Percentiles rank a stretch among this genome's conserved stretches.
phyloP scores from a whole-genome alignment of 2,113 vertebrate genomes.

The Xiphias gladius region DNA sequence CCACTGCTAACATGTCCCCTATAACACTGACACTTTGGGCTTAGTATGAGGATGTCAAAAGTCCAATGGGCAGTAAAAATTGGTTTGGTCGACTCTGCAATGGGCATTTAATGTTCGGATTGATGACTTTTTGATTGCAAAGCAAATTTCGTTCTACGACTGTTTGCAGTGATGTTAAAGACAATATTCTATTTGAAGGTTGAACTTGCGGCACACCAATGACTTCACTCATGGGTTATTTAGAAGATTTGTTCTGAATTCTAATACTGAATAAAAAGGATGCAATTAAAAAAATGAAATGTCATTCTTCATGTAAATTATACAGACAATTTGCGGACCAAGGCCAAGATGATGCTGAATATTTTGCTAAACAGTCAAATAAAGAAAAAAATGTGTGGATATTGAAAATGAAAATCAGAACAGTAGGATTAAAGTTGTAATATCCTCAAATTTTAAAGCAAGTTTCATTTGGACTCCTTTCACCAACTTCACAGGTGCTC shows the following conservation, averaged over 20 bases:
- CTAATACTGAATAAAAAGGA: neutral
- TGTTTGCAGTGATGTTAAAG: too few species aligned
- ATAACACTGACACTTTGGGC: constrained; percentile 50
- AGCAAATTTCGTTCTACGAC: too few species aligned
- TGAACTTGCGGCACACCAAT: neutral
- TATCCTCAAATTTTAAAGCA: constrained; percentile 20
- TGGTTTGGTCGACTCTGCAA: constrained; percentile 15
- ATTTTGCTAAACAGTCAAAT: constrained; percentile 10
- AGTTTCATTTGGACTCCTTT: constrained; percentile 42
- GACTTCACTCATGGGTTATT: constrained; percentile 30
- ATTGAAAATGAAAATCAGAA: constrained; percentile 35
- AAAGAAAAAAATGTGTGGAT: neutral
- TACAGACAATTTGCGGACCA: constrained; percentile 1
- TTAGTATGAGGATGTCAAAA: constrained; percentile 55
- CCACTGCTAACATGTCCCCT: constrained; percentile 45
- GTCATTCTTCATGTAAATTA: constrained; percentile 20
- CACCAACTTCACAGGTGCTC: constrained; percentile 49
- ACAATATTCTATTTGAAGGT: neutral
- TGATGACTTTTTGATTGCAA: constrained; percentile 1
- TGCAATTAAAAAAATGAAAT: constrained; percentile 11
- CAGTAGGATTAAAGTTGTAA: constrained; percentile 33
- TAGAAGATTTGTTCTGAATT: constrained; percentile 24
- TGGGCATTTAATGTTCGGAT: neutral
- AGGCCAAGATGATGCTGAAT: constrained; percentile 1
- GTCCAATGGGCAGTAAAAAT: constrained; percentile 33